phyloP scores from a whole-genome alignment of 2,797 vertebrate genomes.

The Rhinatrema bivittatum region DNA sequence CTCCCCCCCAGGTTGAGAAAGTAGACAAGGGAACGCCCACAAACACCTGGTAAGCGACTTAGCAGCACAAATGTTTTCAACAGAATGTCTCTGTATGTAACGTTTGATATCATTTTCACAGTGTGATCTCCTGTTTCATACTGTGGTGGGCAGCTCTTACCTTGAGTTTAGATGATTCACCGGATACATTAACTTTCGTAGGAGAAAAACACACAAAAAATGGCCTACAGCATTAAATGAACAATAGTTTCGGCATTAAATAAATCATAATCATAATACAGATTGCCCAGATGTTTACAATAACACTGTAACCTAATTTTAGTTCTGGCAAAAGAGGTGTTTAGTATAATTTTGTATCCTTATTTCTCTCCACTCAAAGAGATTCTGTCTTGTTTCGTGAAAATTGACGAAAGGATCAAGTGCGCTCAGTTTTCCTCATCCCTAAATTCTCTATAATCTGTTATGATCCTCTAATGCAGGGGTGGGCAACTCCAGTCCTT shows the following conservation, averaged over 20 bases:
- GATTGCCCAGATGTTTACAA: slow-evolving; percentile 21
- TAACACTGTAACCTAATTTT: no score
- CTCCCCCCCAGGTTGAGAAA: no score
- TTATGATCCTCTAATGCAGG: no score
- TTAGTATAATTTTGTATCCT: no score
- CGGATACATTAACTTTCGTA: slow-evolving; percentile 58
- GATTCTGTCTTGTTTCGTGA: no score
- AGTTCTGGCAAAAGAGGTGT: no score
- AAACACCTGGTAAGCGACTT: slow-evolving; percentile 54
- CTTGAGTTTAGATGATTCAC: slow-evolving; percentile 58
- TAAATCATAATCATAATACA: slow-evolving; percentile 34
- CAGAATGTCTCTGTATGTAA: slow-evolving; percentile 54
- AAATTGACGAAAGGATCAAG: no score
- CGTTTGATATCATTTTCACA: slow-evolving; percentile 60
- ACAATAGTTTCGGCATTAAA: slow-evolving; percentile 42
- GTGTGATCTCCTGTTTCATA: slow-evolving; percentile 50
- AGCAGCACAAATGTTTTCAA: slow-evolving; percentile 51
- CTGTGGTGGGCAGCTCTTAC: slow-evolving; percentile 55
- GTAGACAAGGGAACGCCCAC: not conserved
- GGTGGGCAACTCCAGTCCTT: no score
- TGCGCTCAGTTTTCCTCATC: no score
- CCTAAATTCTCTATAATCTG: no score
- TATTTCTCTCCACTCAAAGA: no score
- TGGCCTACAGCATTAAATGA: slow-evolving; percentile 44
- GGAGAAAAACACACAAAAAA: slow-evolving; percentile 51